Conservation (phyloP, 2,888 invertebrate genomes). For the Salticus scenicus region DNA sequence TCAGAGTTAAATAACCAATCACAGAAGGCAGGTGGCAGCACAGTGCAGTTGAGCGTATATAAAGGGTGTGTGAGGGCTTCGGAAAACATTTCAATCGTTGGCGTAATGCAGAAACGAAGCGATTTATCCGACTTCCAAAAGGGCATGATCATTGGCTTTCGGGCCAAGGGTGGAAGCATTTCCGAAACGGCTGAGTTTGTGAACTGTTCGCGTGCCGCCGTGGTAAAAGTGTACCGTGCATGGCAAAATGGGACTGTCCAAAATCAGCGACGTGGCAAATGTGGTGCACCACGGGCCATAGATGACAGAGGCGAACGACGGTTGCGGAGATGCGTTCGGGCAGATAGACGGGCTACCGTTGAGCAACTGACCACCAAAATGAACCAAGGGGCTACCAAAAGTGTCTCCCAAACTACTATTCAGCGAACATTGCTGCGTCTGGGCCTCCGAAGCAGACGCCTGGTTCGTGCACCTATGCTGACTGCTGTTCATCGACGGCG, state of each 20-base stretch:
- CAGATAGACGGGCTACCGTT: background rate
- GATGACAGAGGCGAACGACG: background rate
- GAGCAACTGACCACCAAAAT: background rate
- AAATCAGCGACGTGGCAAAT: background rate
- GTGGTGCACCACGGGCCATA: background rate
- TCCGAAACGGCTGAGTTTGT: background rate
- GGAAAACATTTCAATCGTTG: constrained; percentile 7
- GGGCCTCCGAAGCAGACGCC: no score
- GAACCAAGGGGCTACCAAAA: background rate
- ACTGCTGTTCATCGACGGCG: no score
- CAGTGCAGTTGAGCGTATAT: constrained; percentile 27
- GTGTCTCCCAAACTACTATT: no score
- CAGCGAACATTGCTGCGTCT: no score
- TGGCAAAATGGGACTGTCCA: background rate
- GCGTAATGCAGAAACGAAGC: constrained; percentile 7
- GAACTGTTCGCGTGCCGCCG: background rate
- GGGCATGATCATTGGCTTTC: background rate
- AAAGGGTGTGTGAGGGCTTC: constrained; percentile 9
- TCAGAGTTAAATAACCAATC: constrained; percentile 39
- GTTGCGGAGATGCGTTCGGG: background rate
- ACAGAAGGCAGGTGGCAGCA: constrained; percentile 55
- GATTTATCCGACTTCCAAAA: constrained; percentile 8
- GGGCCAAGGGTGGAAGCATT: background rate
- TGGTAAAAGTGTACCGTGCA: background rate
- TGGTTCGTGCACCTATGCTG: no score